Percentiles rank a stretch among this genome's conserved stretches.
Evolutionary conservation across 2,888 invertebrate genomes (phyloP).

Genomic region (Xestia rhomboidea): DNA sequence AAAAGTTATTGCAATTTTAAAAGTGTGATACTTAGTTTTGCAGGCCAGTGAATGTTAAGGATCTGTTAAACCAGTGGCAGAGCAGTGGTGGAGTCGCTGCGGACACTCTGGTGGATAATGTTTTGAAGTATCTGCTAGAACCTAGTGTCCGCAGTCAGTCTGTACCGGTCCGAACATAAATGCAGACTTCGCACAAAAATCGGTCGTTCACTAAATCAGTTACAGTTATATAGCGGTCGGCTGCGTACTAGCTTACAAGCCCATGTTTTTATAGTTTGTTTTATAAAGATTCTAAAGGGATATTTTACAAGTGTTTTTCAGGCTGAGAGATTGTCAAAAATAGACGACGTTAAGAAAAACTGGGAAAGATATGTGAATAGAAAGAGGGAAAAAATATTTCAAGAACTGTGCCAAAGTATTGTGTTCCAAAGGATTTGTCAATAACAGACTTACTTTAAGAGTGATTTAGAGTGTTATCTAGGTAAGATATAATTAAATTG

Average conservation of each 20-base stretch:
- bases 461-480: neutral
- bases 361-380: neutral
- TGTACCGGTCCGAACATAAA: neutral
- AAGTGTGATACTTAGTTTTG: too few relatives aligned
- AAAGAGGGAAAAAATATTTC: too few relatives aligned
- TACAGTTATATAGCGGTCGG: neutral
- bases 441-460: neutral
- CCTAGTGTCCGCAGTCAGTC: neutral
- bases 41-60: too few relatives aligned
- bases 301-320: constrained; percentile 10
- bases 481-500: neutral
- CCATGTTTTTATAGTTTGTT: neutral
- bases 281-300: neutral
- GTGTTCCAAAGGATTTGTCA: neutral
- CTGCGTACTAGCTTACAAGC: constrained; percentile 3
- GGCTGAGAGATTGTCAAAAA: neutral
- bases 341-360: neutral
- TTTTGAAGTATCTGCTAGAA: too few relatives aligned
- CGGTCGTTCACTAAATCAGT: neutral
- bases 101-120: neutral
- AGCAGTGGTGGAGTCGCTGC: neutral
- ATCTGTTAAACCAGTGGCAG: neutral
- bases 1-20: too few relatives aligned
- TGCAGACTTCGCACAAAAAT: neutral
- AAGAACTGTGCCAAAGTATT: neutral